Percentiles rank a stretch among this genome's conserved stretches.
These are phyloP conservation scores for Cariama cristata DNA, from an alignment of 2,113 vertebrate species.

Conservation along the genomic window DNA sequence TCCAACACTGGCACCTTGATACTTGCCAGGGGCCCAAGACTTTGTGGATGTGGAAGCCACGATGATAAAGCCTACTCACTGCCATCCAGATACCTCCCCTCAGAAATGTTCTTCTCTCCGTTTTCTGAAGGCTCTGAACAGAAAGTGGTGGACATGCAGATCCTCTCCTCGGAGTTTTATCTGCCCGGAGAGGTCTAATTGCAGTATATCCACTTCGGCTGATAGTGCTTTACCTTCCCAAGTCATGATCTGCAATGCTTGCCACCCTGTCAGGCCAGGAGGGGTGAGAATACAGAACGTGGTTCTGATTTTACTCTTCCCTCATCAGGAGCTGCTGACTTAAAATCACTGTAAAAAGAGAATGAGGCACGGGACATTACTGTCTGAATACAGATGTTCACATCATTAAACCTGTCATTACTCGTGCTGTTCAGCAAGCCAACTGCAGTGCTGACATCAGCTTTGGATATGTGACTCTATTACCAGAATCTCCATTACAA, in stretches of 20 bases:
- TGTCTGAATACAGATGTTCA: neutral
- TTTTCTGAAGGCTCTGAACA: neutral
- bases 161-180: neutral
- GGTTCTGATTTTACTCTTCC: neutral
- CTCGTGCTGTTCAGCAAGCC: neutral
- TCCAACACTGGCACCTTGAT: neutral
- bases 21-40: neutral
- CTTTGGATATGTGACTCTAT: neutral
- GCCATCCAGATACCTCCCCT: no score
- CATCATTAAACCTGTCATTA: neutral
- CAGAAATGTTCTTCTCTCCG: neutral
- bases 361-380: fast-evolving
- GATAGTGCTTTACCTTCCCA: neutral
- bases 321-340: neutral
- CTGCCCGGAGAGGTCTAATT: neutral
- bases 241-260: neutral
- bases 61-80: neutral
- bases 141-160: neutral
- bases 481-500: neutral
- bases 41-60: neutral
- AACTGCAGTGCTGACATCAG: neutral
- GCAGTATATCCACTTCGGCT: neutral
- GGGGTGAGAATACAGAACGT: fast-evolving
- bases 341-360: neutral
- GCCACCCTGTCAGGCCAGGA: neutral